These are phyloP conservation scores for Cloeon dipterum DNA, from an alignment of 2,888 invertebrate species.

Conservation along the genomic window DNA sequence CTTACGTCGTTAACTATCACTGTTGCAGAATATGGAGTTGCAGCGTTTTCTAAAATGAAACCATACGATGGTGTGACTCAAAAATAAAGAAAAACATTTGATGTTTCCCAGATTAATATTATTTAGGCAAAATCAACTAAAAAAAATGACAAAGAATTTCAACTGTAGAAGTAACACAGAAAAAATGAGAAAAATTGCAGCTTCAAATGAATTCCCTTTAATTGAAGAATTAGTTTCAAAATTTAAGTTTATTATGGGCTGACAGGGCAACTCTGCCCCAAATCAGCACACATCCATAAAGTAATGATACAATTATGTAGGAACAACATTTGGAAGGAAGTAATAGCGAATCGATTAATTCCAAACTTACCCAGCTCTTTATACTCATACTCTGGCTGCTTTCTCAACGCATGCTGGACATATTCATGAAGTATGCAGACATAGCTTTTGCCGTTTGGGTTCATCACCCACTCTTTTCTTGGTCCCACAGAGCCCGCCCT, in stretches of 20 bases:
- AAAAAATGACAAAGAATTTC: background rate
- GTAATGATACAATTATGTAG: too few relatives aligned
- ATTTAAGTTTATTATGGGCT: too few relatives aligned
- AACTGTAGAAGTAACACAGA: background rate
- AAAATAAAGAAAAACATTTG: too few relatives aligned
- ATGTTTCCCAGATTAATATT: too few relatives aligned
- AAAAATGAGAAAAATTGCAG: constrained; percentile 2
- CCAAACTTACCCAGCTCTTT: constrained; percentile 55
- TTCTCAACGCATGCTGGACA: constrained; percentile 81
- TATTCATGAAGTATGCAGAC: constrained; percentile 95
- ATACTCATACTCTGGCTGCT: constrained; percentile 82
- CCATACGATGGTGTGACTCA: too few relatives aligned
- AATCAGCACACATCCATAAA: too few relatives aligned
- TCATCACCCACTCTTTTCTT: constrained; percentile 85
- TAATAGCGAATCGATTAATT: too few relatives aligned
- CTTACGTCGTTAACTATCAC: constrained; percentile 79
- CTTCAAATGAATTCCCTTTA: constrained; percentile 2
- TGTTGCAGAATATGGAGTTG: constrained; percentile 82
- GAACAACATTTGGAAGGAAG: too few relatives aligned
- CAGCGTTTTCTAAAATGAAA: constrained; percentile 84
- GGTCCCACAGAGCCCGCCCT: constrained; percentile 14
- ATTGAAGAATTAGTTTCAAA: too few relatives aligned
- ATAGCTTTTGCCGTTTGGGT: constrained; percentile 87
- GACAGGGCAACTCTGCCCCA: too few relatives aligned
- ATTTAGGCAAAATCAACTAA: background rate